A percentile compares a stretch with the other conserved stretches of the same genome.
Evolutionary conservation across 1,140 invertebrate genomes (phyloP).

Genomic region (Bacillus rossius): DNA sequence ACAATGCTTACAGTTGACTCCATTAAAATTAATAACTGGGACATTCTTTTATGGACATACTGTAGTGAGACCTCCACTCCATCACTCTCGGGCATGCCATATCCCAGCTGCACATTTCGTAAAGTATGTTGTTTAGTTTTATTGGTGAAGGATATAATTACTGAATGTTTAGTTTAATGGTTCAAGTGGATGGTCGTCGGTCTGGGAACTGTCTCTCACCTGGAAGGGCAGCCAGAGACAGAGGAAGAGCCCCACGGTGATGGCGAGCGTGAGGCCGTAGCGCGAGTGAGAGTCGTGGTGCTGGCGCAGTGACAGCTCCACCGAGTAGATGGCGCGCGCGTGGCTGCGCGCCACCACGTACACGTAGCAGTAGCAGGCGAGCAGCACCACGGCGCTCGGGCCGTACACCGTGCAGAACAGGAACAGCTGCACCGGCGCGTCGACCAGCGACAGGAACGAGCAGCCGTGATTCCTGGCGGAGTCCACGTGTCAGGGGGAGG

Average conservation of each 20-base stretch:
- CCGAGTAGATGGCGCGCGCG: constrained; percentile 57
- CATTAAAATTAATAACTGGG: no score
- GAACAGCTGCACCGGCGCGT: constrained; percentile 46
- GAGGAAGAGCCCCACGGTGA: constrained; percentile 57
- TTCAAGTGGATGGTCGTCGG: no score
- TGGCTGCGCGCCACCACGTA: constrained; percentile 59
- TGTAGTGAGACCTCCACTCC: no score
- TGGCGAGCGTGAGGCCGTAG: constrained; percentile 57
- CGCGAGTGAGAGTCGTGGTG: constrained; percentile 41
- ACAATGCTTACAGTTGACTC: no score
- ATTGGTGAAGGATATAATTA: no score
- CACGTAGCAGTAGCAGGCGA: constrained; percentile 60
- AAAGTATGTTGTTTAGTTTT: constrained; percentile 11
- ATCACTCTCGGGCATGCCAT: no score
- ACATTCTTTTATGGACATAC: no score
- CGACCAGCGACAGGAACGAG: constrained; percentile 44
- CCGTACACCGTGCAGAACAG: constrained; percentile 51
- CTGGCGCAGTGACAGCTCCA: constrained; percentile 53
- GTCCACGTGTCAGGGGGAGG: no score
- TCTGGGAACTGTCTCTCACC: no score
- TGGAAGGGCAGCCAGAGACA: constrained; percentile 58
- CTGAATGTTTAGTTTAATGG: no score
- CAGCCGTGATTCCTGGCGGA: constrained; percentile 33
- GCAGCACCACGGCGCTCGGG: constrained; percentile 48
- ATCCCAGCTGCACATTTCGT: no score